Percentiles rank a stretch among this genome's conserved stretches.
Conservation (phyloP, 2,888 invertebrate genomes). For the Limnephilus rhombicus region DNA sequence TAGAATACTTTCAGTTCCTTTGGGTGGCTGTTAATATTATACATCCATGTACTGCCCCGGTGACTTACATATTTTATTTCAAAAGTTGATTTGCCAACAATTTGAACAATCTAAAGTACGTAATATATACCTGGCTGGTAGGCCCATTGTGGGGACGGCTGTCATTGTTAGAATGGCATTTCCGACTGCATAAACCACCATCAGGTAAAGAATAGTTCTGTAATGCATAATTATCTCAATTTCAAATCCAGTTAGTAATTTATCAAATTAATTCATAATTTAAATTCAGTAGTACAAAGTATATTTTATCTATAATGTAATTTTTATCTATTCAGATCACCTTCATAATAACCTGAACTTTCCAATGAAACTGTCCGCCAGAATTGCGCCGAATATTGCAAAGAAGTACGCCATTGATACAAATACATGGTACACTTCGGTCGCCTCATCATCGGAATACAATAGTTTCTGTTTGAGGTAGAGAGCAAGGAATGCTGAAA, state of each 20-base stretch:
- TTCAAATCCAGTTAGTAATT: not conserved
- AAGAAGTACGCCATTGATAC: conserved; percentile 86
- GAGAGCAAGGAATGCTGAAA: conserved; percentile 85
- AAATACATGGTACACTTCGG: conserved; percentile 86
- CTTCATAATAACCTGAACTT: conserved; percentile 80
- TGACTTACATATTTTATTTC: too few relatives aligned
- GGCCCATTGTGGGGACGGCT: conserved; percentile 76
- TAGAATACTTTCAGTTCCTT: too few relatives aligned
- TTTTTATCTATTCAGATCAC: conserved; percentile 51
- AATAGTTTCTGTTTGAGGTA: conserved; percentile 83
- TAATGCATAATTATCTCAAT: conserved; percentile 56
- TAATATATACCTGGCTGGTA: conserved; percentile 72
- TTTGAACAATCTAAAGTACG: not conserved
- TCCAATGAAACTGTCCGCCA: conserved; percentile 89
- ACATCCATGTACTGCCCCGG: too few relatives aligned
- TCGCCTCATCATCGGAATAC: conserved; percentile 81
- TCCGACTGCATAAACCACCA: conserved; percentile 85
- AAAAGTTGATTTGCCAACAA: too few relatives aligned
- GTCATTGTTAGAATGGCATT: conserved; percentile 81
- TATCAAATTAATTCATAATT: not conserved
- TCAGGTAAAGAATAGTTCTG: conserved; percentile 85
- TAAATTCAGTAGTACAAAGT: not conserved
- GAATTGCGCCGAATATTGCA: conserved; percentile 86
- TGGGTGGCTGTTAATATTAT: too few relatives aligned
- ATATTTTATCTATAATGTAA: not conserved